A percentile compares a stretch with the other conserved stretches of the same genome.
phyloP scores from a whole-genome alignment of 2,888 invertebrate species.

The Amphipoea lucens region DNA sequence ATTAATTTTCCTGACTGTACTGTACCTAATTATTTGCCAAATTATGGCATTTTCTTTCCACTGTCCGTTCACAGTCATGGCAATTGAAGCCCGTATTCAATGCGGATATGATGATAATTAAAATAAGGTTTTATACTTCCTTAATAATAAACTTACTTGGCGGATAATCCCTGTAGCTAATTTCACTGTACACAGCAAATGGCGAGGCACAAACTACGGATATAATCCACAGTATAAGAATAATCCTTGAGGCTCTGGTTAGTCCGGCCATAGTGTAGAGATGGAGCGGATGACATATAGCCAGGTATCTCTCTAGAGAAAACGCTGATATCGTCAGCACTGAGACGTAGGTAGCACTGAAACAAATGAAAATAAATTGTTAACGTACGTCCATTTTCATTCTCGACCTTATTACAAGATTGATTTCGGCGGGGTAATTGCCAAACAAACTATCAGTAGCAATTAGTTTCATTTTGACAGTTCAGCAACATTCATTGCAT shows the following conservation, averaged over 20 bases:
- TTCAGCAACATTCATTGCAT: too few species aligned
- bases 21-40: not conserved
- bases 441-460: too few species aligned
- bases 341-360: conserved; percentile 96
- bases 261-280: conserved; percentile 94
- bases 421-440: conserved; percentile 2
- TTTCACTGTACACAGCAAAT: conserved; percentile 93
- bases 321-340: conserved; percentile 97
- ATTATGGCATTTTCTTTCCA: not conserved
- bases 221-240: conserved; percentile 94
- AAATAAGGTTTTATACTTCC: not conserved
- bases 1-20: not conserved
- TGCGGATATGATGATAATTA: not conserved
- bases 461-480: too few species aligned
- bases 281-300: conserved; percentile 95
- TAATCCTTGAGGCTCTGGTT: conserved; percentile 94
- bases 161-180: conserved; percentile 94
- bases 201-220: conserved; percentile 94
- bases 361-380: conserved; percentile 61
- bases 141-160: conserved; percentile 86
- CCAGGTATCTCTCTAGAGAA: conserved; percentile 96
- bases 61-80: not conserved
- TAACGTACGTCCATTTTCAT: not conserved
- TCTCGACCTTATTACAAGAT: conserved; percentile 22
- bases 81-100: not conserved